Percentiles rank a stretch among this genome's conserved stretches.
Evolutionary conservation across 2,113 vertebrate genomes (phyloP).

Genomic region (Malurus elegans): DNA sequence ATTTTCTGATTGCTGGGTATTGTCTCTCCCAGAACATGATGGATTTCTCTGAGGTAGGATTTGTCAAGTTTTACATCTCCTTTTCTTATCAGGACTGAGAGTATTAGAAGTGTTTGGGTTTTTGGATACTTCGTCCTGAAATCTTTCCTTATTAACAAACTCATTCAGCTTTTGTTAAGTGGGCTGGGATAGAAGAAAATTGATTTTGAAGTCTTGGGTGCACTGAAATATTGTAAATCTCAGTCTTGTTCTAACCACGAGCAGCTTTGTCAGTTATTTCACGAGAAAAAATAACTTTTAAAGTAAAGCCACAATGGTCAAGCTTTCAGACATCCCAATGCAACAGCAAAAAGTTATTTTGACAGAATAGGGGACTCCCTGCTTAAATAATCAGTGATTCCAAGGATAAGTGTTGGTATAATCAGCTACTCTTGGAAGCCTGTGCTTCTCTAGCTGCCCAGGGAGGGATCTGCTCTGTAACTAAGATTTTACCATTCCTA

Average conservation of each 20-base stretch:
- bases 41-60: conserved; percentile 1
- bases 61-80: neutral
- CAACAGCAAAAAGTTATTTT: neutral
- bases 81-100: neutral
- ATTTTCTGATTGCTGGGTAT: neutral
- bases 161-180: neutral
- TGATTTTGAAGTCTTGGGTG: neutral
- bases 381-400: neutral
- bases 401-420: neutral
- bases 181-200: neutral
- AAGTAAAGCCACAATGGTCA: neutral
- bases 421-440: neutral
- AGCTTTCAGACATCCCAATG: neutral
- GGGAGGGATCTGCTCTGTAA: neutral
- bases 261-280: neutral
- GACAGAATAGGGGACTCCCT: neutral
- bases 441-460: neutral
- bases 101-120: neutral
- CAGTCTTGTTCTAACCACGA: neutral
- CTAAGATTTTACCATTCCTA: neutral
- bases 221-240: neutral
- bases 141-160: neutral
- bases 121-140: neutral
- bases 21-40: neutral
- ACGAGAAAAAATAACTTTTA: neutral